Evolutionary conservation across 2,888 invertebrate genomes (phyloP).

Genomic region (Coecobrya sp.): DNA sequence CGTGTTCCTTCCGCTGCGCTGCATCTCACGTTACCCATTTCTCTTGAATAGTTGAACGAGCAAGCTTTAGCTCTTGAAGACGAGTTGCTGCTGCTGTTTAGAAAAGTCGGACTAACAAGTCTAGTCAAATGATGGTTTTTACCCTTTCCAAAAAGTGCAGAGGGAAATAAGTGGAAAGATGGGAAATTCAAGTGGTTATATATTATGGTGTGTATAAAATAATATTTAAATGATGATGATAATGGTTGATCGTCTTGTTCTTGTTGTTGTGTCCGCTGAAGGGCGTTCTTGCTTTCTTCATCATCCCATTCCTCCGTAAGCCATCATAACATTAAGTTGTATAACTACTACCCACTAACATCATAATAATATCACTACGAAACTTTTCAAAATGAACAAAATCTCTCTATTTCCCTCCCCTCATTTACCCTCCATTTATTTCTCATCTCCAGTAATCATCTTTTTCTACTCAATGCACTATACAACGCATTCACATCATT

Average conservation of each 20-base stretch:
- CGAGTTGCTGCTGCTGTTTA: not conserved
- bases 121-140: slow-evolving; percentile 28
- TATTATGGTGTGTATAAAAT: slow-evolving; percentile 5
- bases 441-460: slow-evolving; percentile 15
- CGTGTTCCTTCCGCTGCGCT: slow-evolving; percentile 62
- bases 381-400: slow-evolving; percentile 8
- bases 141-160: not conserved
- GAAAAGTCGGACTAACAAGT: not conserved
- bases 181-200: slow-evolving; percentile 28
- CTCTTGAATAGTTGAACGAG: slow-evolving; percentile 16
- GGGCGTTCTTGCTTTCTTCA: not conserved
- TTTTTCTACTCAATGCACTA: not conserved
- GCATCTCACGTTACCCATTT: slow-evolving; percentile 63
- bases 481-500: too few relatives aligned
- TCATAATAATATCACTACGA: not conserved
- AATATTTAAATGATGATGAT: slow-evolving; percentile 60
- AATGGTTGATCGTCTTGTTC: slow-evolving; percentile 21
- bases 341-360: not conserved
- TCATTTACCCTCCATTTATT: slow-evolving; percentile 60
- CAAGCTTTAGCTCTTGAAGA: slow-evolving; percentile 24
- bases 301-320: not conserved
- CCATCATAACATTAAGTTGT: not conserved
- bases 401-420: not conserved
- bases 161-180: slow-evolving; percentile 50
- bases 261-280: slow-evolving; percentile 11